These are phyloP conservation scores for Ochropleura leucogaster DNA, from an alignment of 2,888 invertebrate species.

Conservation along the genomic window DNA sequence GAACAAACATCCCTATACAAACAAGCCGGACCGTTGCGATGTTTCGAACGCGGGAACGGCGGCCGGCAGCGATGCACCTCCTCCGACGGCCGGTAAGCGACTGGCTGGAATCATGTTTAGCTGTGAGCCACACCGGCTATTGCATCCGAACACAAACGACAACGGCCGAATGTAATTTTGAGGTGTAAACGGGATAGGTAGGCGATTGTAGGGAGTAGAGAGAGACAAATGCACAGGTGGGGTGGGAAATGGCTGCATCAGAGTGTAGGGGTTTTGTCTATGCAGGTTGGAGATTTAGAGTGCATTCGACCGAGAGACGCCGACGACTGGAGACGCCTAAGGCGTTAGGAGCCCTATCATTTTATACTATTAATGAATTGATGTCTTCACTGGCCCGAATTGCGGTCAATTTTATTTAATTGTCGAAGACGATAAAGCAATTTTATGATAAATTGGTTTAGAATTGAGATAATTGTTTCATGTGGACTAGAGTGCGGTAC, in stretches of 20 bases:
- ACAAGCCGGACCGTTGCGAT: constrained; percentile 82
- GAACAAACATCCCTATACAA: constrained; percentile 87
- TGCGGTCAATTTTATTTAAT: constrained; percentile 84
- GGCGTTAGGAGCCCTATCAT: constrained; percentile 78
- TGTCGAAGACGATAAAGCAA: constrained; percentile 80
- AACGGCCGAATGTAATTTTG: constrained; percentile 87
- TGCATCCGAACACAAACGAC: constrained; percentile 89
- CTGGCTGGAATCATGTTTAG: constrained; percentile 89
- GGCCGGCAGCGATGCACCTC: constrained; percentile 80
- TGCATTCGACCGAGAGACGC: constrained; percentile 83
- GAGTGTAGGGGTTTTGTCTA: constrained; percentile 81
- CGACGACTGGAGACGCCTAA: constrained; percentile 70
- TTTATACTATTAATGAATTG: constrained; percentile 83
- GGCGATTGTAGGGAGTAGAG: constrained; percentile 72
- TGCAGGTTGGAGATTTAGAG: constrained; percentile 84
- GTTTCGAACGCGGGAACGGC: constrained; percentile 81
- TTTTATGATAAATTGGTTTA: constrained; percentile 79
- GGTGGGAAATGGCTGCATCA: constrained; percentile 84
- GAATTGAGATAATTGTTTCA: constrained; percentile 77
- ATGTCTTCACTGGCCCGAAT: constrained; percentile 85
- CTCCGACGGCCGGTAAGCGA: constrained; percentile 84
- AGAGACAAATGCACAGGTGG: constrained; percentile 82
- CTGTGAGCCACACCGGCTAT: constrained; percentile 90
- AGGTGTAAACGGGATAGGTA: constrained; percentile 83
- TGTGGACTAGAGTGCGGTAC: constrained; percentile 69